Percentiles rank a stretch among this genome's conserved stretches.
These are phyloP conservation scores for Orthonyx spaldingii DNA, from an alignment of 2,113 vertebrate genomes.

Conservation along the genomic window DNA sequence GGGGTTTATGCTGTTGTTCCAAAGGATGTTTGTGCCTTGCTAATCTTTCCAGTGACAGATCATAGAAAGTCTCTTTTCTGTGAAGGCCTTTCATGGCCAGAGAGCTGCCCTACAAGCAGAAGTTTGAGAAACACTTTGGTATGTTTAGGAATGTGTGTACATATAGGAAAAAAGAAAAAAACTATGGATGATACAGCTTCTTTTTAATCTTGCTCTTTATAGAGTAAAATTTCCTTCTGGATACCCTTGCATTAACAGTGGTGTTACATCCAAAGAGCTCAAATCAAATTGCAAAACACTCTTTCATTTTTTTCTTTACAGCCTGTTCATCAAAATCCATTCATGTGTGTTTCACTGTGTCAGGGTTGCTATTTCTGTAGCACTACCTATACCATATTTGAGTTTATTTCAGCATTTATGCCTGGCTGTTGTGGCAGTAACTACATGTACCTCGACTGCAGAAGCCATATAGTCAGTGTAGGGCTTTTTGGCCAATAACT, in stretches of 20 bases:
- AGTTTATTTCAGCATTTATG: not conserved
- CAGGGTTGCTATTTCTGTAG: not conserved
- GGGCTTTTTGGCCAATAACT: not conserved
- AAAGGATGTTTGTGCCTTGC: not conserved
- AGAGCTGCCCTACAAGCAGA: not conserved
- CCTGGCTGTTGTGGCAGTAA: not conserved
- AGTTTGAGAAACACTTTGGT: not conserved
- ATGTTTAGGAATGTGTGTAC: not conserved
- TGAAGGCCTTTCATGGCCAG: not conserved
- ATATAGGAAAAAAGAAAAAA: not conserved
- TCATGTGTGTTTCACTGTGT: not conserved
- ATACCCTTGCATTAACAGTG: not conserved
- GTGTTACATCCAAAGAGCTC: not conserved
- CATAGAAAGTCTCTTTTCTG: not conserved
- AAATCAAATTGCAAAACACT: not conserved
- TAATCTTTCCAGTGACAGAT: not conserved
- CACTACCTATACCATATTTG: not conserved
- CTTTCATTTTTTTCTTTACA: not conserved
- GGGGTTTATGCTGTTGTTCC: not conserved
- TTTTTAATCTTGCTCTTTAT: not conserved
- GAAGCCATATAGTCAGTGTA: rapidly evolving
- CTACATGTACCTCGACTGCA: not conserved
- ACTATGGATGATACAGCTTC: not conserved
- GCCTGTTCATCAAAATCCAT: not conserved
- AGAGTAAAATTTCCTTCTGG: not conserved